A percentile compares a stretch with the other conserved stretches of the same genome.
Conservation (phyloP, 2,797 vertebrate species). For the Buceros bicornis region DNA sequence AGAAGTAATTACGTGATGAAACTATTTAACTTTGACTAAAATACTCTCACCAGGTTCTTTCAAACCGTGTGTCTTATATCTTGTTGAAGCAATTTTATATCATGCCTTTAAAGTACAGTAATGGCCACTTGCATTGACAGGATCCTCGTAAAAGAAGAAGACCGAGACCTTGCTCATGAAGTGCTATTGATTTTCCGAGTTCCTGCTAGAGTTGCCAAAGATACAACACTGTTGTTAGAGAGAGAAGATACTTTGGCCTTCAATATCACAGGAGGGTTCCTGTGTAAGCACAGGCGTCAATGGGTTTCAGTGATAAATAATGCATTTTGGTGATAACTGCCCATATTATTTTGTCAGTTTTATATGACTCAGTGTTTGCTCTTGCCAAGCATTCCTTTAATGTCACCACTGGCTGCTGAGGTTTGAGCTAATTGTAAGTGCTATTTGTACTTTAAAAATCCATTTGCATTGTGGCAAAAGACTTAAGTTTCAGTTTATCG, state of each 20-base stretch:
- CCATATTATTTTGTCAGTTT: constrained; percentile 78
- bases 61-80: constrained; percentile 85
- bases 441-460: neutral
- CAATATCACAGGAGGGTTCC: constrained; percentile 84
- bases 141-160: constrained; percentile 85
- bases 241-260: constrained; percentile 82
- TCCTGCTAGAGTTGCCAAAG: constrained; percentile 84
- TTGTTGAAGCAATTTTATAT: constrained; percentile 86
- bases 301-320: constrained; percentile 80
- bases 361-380: constrained; percentile 80
- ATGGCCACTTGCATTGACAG: constrained; percentile 88
- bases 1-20: constrained; percentile 86
- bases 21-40: constrained; percentile 87
- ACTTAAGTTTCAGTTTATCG: constrained; percentile 53
- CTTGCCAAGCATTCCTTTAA: constrained; percentile 51
- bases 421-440: neutral
- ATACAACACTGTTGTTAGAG: constrained; percentile 82
- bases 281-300: constrained; percentile 78
- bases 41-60: constrained; percentile 87
- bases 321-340: constrained; percentile 81
- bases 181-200: constrained; percentile 86
- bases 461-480: constrained; percentile 29
- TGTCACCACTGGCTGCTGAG: constrained; percentile 28
- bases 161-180: constrained; percentile 84
- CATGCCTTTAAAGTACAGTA: constrained; percentile 87